Evolutionary conservation across 2,888 invertebrate genomes (phyloP).

Genomic region (Sminthurinus aureus): DNA sequence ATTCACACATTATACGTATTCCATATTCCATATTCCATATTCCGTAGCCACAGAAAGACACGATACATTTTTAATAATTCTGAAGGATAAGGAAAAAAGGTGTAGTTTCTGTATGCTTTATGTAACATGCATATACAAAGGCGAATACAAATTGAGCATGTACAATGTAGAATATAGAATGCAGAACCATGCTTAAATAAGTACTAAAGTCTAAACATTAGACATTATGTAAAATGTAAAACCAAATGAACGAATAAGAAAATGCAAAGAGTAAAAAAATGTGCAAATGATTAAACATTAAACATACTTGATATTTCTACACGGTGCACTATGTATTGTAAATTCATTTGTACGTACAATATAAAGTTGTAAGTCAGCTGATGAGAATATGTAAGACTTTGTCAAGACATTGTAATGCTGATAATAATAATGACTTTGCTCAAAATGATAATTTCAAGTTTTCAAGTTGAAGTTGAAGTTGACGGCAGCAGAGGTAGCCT

Average conservation of each 20-base stretch:
- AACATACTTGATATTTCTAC: too few relatives aligned
- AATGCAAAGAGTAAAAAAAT: background rate
- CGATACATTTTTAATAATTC: too few relatives aligned
- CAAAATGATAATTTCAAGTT: background rate
- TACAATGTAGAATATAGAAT: too few relatives aligned
- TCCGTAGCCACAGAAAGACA: background rate
- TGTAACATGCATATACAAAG: too few relatives aligned
- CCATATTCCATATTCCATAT: background rate
- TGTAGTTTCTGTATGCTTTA: background rate
- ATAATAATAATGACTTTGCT: conserved; percentile 16
- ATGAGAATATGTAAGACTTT: too few relatives aligned
- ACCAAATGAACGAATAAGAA: background rate
- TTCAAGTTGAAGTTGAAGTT: background rate
- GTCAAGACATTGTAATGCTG: background rate
- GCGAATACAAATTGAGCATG: too few relatives aligned
- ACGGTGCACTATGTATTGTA: too few relatives aligned
- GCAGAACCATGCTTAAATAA: too few relatives aligned
- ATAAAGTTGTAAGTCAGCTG: too few relatives aligned
- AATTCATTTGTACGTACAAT: background rate
- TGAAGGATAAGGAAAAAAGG: background rate
- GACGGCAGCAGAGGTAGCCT: conserved; percentile 5
- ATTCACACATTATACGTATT: background rate
- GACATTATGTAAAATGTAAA: too few relatives aligned
- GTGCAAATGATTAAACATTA: too few relatives aligned
- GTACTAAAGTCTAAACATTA: too few relatives aligned